Conservation (phyloP, 1,140 invertebrate species). For the Lineus longissimus region DNA sequence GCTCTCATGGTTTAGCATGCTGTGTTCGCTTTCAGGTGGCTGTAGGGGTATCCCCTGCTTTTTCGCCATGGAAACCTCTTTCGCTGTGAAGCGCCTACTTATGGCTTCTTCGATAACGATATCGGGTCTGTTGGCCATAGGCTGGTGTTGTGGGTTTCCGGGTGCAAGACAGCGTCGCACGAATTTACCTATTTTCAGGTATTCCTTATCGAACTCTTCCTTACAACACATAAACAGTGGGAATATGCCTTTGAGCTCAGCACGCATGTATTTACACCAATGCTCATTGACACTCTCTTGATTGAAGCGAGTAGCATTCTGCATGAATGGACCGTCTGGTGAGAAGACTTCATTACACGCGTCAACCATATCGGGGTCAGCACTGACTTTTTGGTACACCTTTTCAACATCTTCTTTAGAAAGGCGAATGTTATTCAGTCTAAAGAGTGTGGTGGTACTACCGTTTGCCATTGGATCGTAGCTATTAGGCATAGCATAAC, state of each 20-base stretch:
- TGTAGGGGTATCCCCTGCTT: background rate
- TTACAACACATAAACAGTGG: conserved; percentile 6
- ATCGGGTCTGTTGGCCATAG: background rate
- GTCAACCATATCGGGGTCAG: background rate
- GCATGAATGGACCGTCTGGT: background rate
- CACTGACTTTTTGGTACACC: background rate
- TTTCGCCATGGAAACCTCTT: background rate
- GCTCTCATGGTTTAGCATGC: background rate
- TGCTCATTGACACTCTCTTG: background rate
- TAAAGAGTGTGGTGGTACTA: background rate
- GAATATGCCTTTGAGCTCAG: background rate
- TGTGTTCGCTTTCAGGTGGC: background rate
- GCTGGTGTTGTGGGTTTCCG: conserved; percentile 1
- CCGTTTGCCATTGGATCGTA: background rate
- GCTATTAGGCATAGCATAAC: conserved; percentile 4
- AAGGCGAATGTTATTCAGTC: conserved; percentile 1
- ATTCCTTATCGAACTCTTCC: conserved; percentile 3
- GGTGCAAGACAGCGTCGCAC: background rate
- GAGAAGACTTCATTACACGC: conserved; percentile 1
- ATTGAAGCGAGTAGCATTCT: background rate
- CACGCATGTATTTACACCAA: conserved; percentile 1
- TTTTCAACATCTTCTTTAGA: background rate
- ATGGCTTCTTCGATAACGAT: conserved; percentile 1
- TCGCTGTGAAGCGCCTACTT: background rate
- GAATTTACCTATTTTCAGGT: background rate